phyloP scores from a whole-genome alignment of 2,113 vertebrate genomes.

The Danionella cerebrum region DNA sequence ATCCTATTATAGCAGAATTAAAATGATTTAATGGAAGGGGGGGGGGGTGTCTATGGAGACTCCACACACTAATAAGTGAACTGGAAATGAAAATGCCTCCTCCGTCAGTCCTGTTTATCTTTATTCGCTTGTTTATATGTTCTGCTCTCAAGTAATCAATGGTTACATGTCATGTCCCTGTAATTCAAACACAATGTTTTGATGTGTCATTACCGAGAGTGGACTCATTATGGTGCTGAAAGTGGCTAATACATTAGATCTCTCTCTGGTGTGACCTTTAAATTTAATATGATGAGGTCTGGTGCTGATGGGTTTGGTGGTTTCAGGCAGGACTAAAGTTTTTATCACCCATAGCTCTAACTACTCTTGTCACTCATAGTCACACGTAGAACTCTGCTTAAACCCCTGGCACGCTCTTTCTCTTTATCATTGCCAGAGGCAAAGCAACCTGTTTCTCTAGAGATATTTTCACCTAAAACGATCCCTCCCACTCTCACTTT shows the following conservation, averaged over 20 bases:
- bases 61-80: not conserved
- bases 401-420: not conserved
- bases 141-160: not conserved
- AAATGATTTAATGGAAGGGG: not conserved
- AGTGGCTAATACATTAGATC: not conserved
- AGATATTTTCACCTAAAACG: conserved; percentile 8
- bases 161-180: not conserved
- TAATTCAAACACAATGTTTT: not conserved
- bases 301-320: not conserved
- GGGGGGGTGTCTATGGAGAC: not conserved
- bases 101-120: not conserved
- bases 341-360: conserved; percentile 10
- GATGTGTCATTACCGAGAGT: not conserved
- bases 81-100: not conserved
- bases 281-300: not conserved
- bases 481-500: not conserved
- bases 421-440: conserved; percentile 8
- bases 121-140: not conserved
- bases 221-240: not conserved
- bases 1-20: not conserved
- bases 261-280: conserved; percentile 12
- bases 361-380: conserved; percentile 1
- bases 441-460: not conserved
- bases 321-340: not conserved
- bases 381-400: not conserved